Evolutionary conservation across 2,797 vertebrate species (phyloP).

Genomic region (Aythya fuligula): DNA sequence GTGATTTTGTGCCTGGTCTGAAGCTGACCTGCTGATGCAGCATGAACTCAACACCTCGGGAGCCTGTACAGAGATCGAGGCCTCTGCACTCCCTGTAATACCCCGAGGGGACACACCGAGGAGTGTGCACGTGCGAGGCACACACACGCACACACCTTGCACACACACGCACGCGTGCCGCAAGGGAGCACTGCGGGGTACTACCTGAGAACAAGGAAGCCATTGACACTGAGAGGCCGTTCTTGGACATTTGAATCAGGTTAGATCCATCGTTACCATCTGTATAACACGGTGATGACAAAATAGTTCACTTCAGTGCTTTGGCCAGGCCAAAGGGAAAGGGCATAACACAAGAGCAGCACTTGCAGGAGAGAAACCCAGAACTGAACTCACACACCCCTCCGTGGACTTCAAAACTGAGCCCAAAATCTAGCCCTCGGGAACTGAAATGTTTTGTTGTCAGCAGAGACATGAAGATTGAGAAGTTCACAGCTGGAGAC

Average conservation of each 20-base stretch:
- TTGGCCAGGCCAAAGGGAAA: slow-evolving; percentile 25
- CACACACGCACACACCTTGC: slow-evolving; percentile 38
- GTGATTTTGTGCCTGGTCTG: not conserved
- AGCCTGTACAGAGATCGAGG: not conserved
- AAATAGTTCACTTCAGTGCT: slow-evolving; percentile 80
- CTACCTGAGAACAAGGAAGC: slow-evolving; percentile 96
- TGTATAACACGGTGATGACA: slow-evolving; percentile 84
- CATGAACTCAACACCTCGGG: not conserved
- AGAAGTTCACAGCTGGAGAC: not conserved
- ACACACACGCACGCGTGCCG: not conserved
- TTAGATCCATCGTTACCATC: slow-evolving; percentile 93
- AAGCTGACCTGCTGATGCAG: not conserved
- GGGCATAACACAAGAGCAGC: slow-evolving; percentile 45
- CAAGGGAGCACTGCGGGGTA: slow-evolving; percentile 7
- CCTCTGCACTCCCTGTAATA: not conserved
- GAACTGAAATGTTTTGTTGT: not conserved
- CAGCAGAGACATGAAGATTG: not conserved
- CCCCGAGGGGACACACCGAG: not conserved
- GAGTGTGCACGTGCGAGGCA: slow-evolving; percentile 1
- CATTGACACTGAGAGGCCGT: slow-evolving; percentile 91
- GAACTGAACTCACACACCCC: not conserved
- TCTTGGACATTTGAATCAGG: slow-evolving; percentile 92
- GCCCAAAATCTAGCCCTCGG: not conserved
- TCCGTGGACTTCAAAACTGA: not conserved
- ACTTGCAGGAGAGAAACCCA: not conserved